Evolutionary conservation across 2,888 invertebrate genomes (phyloP), one percentile per base, ranked within the genome.

Genomic region (Drosophila demipolita): DNA sequence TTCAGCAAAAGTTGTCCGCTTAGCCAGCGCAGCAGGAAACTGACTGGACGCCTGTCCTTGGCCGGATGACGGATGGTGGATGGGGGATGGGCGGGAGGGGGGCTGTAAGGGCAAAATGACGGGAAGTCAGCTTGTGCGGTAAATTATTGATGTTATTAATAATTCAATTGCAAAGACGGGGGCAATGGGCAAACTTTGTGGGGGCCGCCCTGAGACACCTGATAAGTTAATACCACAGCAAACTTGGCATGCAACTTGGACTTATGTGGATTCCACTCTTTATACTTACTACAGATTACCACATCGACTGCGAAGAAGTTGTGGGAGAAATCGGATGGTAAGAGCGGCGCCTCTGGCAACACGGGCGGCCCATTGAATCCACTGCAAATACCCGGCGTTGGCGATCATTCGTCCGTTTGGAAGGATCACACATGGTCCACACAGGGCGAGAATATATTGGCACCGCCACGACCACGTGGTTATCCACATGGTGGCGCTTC

Each of bases 391-490:
- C 95, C 95, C 90, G 91, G 94, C 86, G 92, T 92, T 52, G 94
- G 94, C 38, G 95, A 95, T 91, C 93, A 92, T 70, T 97, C 97
- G 93, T 97, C 97, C 93, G 97, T 97, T 94, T 98, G 98, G 98
- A 95, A 98, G 89, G 97, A 98, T 93, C 96, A 97, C 67, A 97
- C 98, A 87, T 98, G 98, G 98, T 98, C 97, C 91, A 97, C 97
- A 82, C 97, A 97, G 94, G 97, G 97, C 95, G 94, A 94, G 87
- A 96, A 96, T 65, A 95, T 97, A 84, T 96, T 98, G 96, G 95
- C 96, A 82, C 95, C 96, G 58, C 95, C 97, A 67, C 95, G 97
- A 76, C 94, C 95, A 94, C 94, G 93, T 45, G 91, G 94, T 94
- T 95, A 93, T 95, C 95, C 83, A 94, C 95, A 80, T 95, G 81